Evolutionary conservation across 1,140 invertebrate species (phyloP).

Genomic region (Orchestia grillus): DNA sequence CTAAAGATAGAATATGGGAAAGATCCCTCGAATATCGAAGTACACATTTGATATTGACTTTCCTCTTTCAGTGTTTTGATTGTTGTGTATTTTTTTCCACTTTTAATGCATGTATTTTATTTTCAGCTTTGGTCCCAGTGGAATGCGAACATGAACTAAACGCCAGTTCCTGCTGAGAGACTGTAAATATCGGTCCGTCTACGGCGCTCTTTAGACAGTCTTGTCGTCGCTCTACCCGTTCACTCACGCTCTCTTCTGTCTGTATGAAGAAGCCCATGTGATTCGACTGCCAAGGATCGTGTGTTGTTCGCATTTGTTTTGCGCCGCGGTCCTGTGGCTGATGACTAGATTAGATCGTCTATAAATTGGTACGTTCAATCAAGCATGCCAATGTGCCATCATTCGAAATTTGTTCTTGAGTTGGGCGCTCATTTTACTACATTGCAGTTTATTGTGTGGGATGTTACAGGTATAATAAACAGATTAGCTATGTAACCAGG

Average conservation of each 20-base stretch:
- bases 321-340: constrained; percentile 21
- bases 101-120: background rate
- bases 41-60: no score
- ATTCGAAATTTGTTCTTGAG: constrained; percentile 15
- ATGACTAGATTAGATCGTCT: constrained; percentile 27
- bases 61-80: no score
- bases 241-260: background rate
- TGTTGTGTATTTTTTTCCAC: background rate
- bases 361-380: constrained; percentile 50
- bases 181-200: background rate
- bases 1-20: no score
- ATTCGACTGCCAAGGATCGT: constrained; percentile 15
- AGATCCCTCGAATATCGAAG: no score
- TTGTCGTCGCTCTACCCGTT: constrained; percentile 37
- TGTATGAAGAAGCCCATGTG: background rate
- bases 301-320: constrained; percentile 45
- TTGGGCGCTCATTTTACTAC: constrained; percentile 26
- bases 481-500: background rate
- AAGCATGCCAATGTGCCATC: constrained; percentile 49
- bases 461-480: constrained; percentile 38
- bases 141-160: constrained; percentile 40
- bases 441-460: constrained; percentile 38
- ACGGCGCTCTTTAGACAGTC: background rate
- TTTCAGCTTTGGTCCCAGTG: constrained; percentile 21
- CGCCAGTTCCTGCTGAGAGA: background rate